Base-by-base conservation (phyloP, 2,888 invertebrate species). In the Laspeyria flexula region DNA sequence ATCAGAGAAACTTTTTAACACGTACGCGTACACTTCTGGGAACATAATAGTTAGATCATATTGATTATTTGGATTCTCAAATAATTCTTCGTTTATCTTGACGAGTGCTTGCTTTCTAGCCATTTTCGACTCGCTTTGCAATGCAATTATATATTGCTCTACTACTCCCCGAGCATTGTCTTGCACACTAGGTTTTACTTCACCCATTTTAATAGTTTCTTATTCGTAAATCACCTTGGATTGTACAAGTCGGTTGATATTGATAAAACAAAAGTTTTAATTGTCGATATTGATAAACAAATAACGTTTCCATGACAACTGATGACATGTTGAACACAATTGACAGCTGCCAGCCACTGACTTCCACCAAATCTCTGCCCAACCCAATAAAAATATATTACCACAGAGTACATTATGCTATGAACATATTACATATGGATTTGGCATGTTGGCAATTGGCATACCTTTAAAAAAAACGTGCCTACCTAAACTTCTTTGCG, bases 41-140 rank as follows among this genome's bases (percentile, higher is more conserved):
- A 88, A 90, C 5, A 88, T 73, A 2, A 74, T 51, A 23, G 84
- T 83, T 0, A 88, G 65, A 48, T 93, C 88, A 51, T 88, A 86
- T 18, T 81, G 73, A 35, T 80, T 78, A 33, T 92, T 73, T 13
- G 84, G 73, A 23, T 84, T 85, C 46, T 86, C 80, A 38, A 92
- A 89, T 48, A 94, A 83, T 68, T 90, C 90, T 41, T 88, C 77
- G 45, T 93, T 85, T 15, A 95, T 87, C 50, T 94, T 93, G 27
- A 90, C 73, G 10, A 95, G 84, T 1, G 93, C 93, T 57, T 90
- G 85, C 75, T 93, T 94, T 50, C 95, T 84, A 58, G 87, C 77
- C 63, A 88, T 83, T 79, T 95, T 95, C 21, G 95, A 94, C 43
- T 94, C 94, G 57, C 94, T 94, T 81, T 95, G 94, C 37, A 95